Percentiles rank a stretch among this genome's conserved stretches.
Conservation (phyloP, 2,113 vertebrate genomes). For the Caranx ignobilis region DNA sequence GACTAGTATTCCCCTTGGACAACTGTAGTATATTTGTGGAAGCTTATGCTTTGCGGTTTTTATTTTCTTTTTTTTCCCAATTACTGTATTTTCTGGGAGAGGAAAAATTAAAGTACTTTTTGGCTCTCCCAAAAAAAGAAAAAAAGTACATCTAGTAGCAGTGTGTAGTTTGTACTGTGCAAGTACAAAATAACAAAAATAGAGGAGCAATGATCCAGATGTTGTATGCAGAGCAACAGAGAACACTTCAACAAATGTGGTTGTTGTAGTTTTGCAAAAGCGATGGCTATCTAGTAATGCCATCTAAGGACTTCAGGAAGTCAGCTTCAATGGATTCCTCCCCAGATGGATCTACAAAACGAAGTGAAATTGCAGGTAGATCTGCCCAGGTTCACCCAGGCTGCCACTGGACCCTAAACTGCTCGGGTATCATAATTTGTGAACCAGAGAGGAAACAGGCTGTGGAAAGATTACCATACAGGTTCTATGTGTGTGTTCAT, state of each 20-base stretch:
- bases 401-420: background rate
- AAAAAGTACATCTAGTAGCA: background rate
- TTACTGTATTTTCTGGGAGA: background rate
- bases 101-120: background rate
- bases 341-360: no score
- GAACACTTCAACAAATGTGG: no score
- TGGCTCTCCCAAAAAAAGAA: background rate
- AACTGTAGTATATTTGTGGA: background rate
- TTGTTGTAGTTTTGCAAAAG: no score
- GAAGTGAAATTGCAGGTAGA: no score
- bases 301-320: no score
- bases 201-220: no score
- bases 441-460: background rate
- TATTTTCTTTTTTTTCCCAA: background rate
- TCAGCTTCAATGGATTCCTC: no score
- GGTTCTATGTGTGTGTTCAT: conserved; percentile 1
- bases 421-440: conserved; percentile 22
- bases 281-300: no score
- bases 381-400: no score
- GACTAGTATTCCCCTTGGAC: conserved; percentile 1
- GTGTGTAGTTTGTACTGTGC: no score
- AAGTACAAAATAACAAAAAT: no score
- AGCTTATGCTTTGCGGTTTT: background rate
- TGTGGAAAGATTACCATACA: conserved; percentile 16
- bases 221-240: no score